A percentile compares a stretch with the other conserved stretches of the same genome.
Conservation (phyloP, 2,888 invertebrate species). For the Lacanobia wlatinum region DNA sequence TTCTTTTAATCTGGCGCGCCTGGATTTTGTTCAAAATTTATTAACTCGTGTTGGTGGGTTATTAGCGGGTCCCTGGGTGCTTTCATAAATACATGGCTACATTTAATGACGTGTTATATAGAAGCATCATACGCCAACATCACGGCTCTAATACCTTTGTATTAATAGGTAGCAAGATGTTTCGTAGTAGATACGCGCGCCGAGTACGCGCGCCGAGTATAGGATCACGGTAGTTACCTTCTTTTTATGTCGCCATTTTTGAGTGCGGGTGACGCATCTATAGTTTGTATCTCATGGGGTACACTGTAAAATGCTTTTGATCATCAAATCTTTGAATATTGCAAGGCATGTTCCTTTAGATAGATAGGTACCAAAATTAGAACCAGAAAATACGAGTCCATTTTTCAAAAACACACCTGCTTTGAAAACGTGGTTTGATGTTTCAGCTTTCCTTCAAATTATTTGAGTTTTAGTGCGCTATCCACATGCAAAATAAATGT, state of each 20-base stretch:
- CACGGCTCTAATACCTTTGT: no score
- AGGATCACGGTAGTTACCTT: no score
- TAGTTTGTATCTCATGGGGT: neutral
- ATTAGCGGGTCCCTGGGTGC: slow-evolving; percentile 7
- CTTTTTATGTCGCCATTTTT: no score
- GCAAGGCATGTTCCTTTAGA: neutral
- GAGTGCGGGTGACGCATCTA: no score
- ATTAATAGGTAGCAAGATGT: no score
- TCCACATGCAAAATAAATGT: slow-evolving; percentile 61
- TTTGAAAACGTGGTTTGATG: slow-evolving; percentile 40
- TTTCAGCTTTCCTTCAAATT: slow-evolving; percentile 47
- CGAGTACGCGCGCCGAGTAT: no score
- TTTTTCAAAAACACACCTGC: slow-evolving; percentile 8
- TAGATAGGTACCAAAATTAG: neutral
- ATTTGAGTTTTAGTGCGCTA: slow-evolving; percentile 55
- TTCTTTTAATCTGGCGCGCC: slow-evolving; percentile 52
- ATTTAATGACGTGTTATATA: no score
- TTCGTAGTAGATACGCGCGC: no score
- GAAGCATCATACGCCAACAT: no score
- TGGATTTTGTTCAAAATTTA: slow-evolving; percentile 47
- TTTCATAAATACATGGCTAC: slow-evolving; percentile 3
- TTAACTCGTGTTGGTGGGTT: slow-evolving; percentile 33
- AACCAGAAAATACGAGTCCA: slow-evolving; percentile 9
- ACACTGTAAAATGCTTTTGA: neutral
- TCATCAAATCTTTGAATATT: slow-evolving; percentile 4